Base-by-base conservation (phyloP, 2,113 vertebrate species). In the Stictonetta naevosa region DNA sequence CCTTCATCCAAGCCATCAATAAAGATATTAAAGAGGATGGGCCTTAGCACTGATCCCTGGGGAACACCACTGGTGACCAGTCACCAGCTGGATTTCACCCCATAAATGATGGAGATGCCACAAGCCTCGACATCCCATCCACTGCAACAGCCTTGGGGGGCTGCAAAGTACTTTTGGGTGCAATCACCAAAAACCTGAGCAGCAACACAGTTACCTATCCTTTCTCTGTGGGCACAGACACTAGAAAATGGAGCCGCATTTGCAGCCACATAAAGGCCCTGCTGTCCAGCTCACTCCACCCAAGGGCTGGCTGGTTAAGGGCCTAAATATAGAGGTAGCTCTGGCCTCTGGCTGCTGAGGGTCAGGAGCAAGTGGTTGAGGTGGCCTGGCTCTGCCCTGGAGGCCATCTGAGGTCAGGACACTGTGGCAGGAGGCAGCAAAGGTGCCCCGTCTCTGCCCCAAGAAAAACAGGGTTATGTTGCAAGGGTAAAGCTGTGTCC, bases 211-310 rank as follows among this genome's bases (percentile, higher is more conserved):
- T 55, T 91, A 29, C 34, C 29, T 90, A 33, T 85, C 19, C n/a
- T 52, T 10, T 28, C n/a, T 71, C 36, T 75, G 36, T 77, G 36
- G 25, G 15, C 40, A 25, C 19, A 52, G 53, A 22, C 15, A 50
- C 15, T 33, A 16, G 50, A 36, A 87, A 66, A 25, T 1, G 2
- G 34, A 64, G 16, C 34, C 53, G 10, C 3, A 1, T 12, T 13
- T 36, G 33, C 40, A 90, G 63, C 44, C 63, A 29, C 23, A 46
- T 74, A 6, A 33, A 92, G 55, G 10, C 5, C 74, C n/a, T 42
- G 34, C 16, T 0, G 0, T 15, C 34, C 62, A 58, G 10, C 26
- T 88, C 0, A 0, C 19, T 88, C 72, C 33, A 38, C 40, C 33
- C 20, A 36, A 71, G n/a, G 25, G 4, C 22, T 88, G 71, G 44